These are phyloP conservation scores for Potorous gilbertii DNA, from an alignment of 2,797 vertebrate species.

Conservation along the genomic window DNA sequence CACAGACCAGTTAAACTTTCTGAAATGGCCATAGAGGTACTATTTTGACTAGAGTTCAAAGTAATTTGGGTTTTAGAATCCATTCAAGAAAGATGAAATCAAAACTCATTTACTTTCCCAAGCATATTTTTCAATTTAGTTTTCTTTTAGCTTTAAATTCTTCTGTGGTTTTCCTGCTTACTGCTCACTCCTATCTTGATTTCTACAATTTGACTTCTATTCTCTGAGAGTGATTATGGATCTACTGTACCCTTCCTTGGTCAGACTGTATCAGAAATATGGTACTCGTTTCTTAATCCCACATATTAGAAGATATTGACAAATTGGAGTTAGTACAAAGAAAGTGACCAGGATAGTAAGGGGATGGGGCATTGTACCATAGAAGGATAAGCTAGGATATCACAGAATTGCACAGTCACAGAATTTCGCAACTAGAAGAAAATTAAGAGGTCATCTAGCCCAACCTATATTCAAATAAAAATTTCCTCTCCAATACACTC, in stretches of 20 bases:
- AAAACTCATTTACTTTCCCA: slow-evolving; percentile 41
- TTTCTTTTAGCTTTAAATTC: slow-evolving; percentile 24
- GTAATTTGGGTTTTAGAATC: slow-evolving; percentile 49
- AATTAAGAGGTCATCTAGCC: neutral
- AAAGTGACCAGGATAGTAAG: neutral
- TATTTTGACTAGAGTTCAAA: slow-evolving; percentile 31
- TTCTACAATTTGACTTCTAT: neutral
- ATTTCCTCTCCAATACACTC: neutral
- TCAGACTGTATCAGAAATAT: neutral
- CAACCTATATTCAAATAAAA: neutral
- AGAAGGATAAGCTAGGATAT: neutral
- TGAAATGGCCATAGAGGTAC: neutral
- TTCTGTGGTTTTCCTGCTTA: slow-evolving; percentile 25
- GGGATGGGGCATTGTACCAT: too few relatives aligned
- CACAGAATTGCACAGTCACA: neutral
- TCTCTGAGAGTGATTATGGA: neutral
- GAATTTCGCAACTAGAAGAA: neutral
- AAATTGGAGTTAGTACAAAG: neutral
- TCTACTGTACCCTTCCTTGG: neutral
- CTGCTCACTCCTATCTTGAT: neutral
- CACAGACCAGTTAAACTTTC: neutral
- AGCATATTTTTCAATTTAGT: slow-evolving; percentile 38
- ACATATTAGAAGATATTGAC: neutral
- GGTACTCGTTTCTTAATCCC: neutral
- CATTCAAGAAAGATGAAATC: slow-evolving; percentile 35